Percentiles rank a stretch among this genome's conserved stretches.
phyloP scores from a whole-genome alignment of 2,888 invertebrate genomes.

The Nomada fabriciana region DNA sequence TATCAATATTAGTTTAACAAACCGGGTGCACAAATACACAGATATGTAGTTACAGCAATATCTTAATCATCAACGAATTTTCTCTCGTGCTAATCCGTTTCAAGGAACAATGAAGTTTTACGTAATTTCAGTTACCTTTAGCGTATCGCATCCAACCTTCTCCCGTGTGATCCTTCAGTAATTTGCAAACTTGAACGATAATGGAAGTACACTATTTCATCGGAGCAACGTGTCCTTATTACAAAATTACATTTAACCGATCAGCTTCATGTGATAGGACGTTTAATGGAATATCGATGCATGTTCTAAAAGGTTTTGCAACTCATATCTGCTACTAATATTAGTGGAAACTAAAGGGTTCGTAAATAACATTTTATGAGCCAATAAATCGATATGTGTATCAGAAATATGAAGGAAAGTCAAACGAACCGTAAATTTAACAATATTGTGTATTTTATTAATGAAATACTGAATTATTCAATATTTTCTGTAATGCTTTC shows the following conservation, averaged over 20 bases:
- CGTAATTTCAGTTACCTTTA: neutral
- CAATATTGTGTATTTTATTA: neutral
- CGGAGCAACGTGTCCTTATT: constrained; percentile 30
- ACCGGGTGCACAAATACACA: too few species aligned
- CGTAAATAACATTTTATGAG: constrained; percentile 56
- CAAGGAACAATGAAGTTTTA: neutral
- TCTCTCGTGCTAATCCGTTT: neutral
- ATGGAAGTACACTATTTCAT: constrained; percentile 20
- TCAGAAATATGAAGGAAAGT: constrained; percentile 42
- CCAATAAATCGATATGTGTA: constrained; percentile 55
- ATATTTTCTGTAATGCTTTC: neutral
- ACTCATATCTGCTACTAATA: constrained; percentile 52
- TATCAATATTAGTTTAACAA: too few species aligned
- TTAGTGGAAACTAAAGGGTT: constrained; percentile 54
- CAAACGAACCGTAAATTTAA: constrained; percentile 29
- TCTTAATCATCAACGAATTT: too few species aligned
- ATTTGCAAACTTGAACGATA: constrained; percentile 19
- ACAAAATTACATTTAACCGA: constrained; percentile 48
- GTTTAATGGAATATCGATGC: constrained; percentile 47
- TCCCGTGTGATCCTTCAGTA: constrained; percentile 12
- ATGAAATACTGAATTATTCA: constrained; percentile 10
- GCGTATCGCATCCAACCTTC: neutral
- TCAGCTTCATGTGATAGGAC: constrained; percentile 27
- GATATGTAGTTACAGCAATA: too few species aligned
- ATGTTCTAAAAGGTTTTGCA: constrained; percentile 52